Evolutionary conservation across 2,797 vertebrate genomes (phyloP), one percentile per base, ranked within the genome.

Genomic region (Liparis tanakae): DNA sequence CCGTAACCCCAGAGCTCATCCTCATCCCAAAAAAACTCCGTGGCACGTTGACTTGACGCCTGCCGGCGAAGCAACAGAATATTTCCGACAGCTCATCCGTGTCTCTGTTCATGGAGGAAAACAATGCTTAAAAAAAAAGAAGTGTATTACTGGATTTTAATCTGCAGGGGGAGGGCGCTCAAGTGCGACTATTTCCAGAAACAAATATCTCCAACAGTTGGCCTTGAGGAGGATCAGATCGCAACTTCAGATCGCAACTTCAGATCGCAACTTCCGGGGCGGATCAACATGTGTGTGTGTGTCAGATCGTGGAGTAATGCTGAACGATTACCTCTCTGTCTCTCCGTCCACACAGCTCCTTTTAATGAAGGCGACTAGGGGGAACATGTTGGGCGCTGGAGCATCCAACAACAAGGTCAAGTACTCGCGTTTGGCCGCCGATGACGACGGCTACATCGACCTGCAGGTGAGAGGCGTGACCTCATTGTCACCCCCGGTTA

Each of bases 371-470:
- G 93, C 95, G 0, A 91, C 93, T 1, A 89, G 96, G 70, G 94
- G 90, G 69, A 96, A 88, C n/a, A 92, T 95, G 77, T 66, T 93
- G 30, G 67, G 93, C 69, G 92, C 93, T 20, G 95, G 92, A 36
- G 78, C 92, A 18, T 92, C 97, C 74, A 96, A 92, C 62, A 97
- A 95, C 91, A 98, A 97, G 89, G 96, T 98, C 62, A 99, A 98
- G 72, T 99, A 99, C 78, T 98, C 97, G 14, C 95, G 96, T 14
- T 91, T 99, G 44, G 91, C 97, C n/a, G 96, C 95, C 70, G 96
- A 91, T 0, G 97, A 97, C 0, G 97, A 99, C 33, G 97, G 97
- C 15, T 99, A 99, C 89, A 98, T 99, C 37, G 97, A 99, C 85
- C 90, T 99, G 71, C 98, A 99, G 96, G 94, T 95, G 76, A 91